Base-by-base conservation (phyloP, 2,797 vertebrate species). In the Aselliscus stoliczkanus region DNA sequence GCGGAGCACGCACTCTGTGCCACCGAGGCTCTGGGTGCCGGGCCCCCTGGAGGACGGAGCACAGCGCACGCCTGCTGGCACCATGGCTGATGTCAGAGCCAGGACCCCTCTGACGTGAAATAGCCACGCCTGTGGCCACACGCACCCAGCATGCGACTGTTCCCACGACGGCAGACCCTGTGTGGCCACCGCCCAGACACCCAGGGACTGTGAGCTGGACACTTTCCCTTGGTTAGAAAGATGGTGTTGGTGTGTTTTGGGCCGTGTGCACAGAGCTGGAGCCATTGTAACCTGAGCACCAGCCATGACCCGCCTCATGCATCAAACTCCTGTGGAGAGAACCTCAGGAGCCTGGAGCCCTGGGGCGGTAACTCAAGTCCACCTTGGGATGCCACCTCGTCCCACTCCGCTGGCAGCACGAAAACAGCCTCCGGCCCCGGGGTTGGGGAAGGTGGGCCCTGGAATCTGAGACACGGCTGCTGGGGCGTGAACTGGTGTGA, bases 331-430 rank as follows among this genome's bases (percentile, higher is more conserved):
- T 50, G 31, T 54, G 34, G 34, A 29, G 42, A 39, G 80, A 69
- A 44, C 29, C 31, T n/a, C 25, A 14, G 60, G n/a, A 13, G 9
- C 1, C 2, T 7, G 5, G 75, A 42, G 21, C n/a, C 50, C 44
- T 3, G 20, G 20, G 7, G 3, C 58, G 10, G 23, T 29, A 23
- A 29, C n/a, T 27, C 42, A 27, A 0, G 37, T 29, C 47, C 29
- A 0, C 4, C 7, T 5, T 0, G 2, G 31, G 52, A 21, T 1
- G 0, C 18, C 5, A 1, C 7, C 37, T 34, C 14, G 1, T 31
- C 52, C 77, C 29, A 0, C 5, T 13, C 13, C 4, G 37, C 34
- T 42, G 44, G 88, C 62, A 2, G 7, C 3, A 3, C 0, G 5
- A 27, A 56, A 31, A 4, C 4, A 0, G 21, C 25, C 39, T 13